Evolutionary conservation across 2,113 vertebrate genomes (phyloP), one percentile per base, ranked within the genome.

Genomic region (Deroptyus accipitrinus): DNA sequence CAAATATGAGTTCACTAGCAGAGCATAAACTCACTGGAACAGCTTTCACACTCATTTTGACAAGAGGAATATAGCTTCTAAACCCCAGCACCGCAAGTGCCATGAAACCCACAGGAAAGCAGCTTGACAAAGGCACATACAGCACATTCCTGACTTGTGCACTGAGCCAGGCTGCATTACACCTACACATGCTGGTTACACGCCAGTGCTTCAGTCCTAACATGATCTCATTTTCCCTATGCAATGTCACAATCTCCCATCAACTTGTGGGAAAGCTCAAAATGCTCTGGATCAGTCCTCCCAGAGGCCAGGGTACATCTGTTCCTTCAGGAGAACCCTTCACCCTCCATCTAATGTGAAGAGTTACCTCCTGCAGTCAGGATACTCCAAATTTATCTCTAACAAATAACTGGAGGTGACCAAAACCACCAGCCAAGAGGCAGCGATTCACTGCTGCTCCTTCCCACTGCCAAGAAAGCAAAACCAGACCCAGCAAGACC

Each of bases 301-400:
- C 6, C 79, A 74, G 31, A 24, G 81, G 55, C 10, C 46, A 51
- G 17, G 11, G 13, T 14, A n/a, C 3, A 2, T 14, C 13, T 64
- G 22, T 8, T 63, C 54, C 57, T n/a, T 35, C 63, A 22, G 9
- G 3, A 0, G 12, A 6, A 74, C 14, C 23, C n/a, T 82, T 44
- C 0, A 0, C 13, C 3, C 19, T 66, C 9, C 3, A 1, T 7
- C 2, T 22, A 39, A 82, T 0, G 0, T 13, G 33, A 92, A 41
- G 31, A 30, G 30, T 22, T 57, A 28, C 24, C 17, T 37, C 57
- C 44, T 41, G 22, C 28, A 49, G 37, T 18, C 33, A 49, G 17
- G 4, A 77, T 63, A 52, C 13, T 17, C 30, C 70, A 42, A 85
- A 83, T 83, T 85, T 17, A 66, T 24, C 14, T 35, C 31, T 30